Evolutionary conservation across 2,113 vertebrate species (phyloP), one percentile per base, ranked within the genome.

Genomic region (Heloderma charlesbogerti): DNA sequence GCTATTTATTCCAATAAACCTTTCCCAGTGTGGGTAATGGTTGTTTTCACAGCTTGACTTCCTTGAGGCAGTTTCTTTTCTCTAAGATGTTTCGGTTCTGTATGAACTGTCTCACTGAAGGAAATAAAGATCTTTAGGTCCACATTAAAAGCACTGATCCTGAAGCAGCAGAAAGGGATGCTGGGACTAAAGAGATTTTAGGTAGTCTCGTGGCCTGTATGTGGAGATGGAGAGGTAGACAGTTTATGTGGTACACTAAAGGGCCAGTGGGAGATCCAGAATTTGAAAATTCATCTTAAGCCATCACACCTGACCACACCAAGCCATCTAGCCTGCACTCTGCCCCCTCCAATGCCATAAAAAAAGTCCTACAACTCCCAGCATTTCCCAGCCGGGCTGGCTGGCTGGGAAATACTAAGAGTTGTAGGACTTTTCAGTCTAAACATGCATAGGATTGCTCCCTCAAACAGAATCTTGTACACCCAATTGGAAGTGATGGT

Each of bases 31-130:
- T 22, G 67, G 84, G 13, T 69, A 69, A 67, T 69, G 43, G 27
- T 69, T 85, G 63, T 69, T 85, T 85, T 85, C 66, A 85, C 43
- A 69, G 83, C 66, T 69, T 85, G 83, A 34, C 63, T 69, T 85
- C 83, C 83, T 45, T 45, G 48, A 69, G 63, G 40, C 63, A 31
- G 83, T 45, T 85, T 31, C 40, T 84, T 67, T 67, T 45, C 83
- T 67, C 15, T 67, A 67, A 45, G 40, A 84, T 15, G 13, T 10
- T 63, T 40, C 5, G 22, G 63, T 69, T 54, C 12, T 57, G 25
- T 54, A 57, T 57, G 79, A 34, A 57, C 6, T 5, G 9, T 43
- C 40, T 69, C n/a, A 54, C 1, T 60, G 16, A 60, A 22, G 7
- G 12, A 43, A 78, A 78, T 27, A 78, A 43, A 45, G 75, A 45